Evolutionary conservation across 1,140 invertebrate species (phyloP).

Genomic region (Yoshiicerus persimilis): DNA sequence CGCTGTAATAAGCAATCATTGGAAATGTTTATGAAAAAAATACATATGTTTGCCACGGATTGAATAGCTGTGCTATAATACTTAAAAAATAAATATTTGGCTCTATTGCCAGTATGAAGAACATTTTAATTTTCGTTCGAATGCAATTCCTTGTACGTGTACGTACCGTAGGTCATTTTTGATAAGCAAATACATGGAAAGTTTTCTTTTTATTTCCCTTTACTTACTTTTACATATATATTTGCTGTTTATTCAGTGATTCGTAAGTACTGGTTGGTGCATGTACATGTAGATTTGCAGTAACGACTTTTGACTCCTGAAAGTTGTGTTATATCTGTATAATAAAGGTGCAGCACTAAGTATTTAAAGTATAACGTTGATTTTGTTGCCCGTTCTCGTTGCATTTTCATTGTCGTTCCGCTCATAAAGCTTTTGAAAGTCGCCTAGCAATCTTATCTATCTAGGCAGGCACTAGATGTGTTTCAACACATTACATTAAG

Average conservation of each 20-base stretch:
- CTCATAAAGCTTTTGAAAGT: background rate
- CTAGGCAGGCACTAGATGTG: background rate
- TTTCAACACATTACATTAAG: background rate
- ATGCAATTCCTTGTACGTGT: too few relatives aligned
- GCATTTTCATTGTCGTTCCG: background rate
- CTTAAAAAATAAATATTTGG: background rate
- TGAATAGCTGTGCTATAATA: background rate
- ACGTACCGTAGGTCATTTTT: background rate
- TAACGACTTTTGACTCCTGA: background rate
- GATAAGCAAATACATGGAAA: background rate
- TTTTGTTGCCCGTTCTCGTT: background rate
- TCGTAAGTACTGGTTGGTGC: background rate
- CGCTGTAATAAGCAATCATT: background rate
- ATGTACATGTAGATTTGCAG: background rate
- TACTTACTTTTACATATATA: background rate
- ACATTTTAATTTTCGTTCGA: background rate
- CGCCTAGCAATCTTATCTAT: background rate
- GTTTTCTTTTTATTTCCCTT: background rate
- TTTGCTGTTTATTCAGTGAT: background rate
- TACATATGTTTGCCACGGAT: background rate
- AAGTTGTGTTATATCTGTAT: background rate
- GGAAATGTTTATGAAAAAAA: background rate
- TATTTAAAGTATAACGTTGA: background rate
- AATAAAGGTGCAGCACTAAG: background rate
- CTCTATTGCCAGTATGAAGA: background rate